Conservation (phyloP, 2,888 invertebrate genomes). For the Macaria notata region DNA sequence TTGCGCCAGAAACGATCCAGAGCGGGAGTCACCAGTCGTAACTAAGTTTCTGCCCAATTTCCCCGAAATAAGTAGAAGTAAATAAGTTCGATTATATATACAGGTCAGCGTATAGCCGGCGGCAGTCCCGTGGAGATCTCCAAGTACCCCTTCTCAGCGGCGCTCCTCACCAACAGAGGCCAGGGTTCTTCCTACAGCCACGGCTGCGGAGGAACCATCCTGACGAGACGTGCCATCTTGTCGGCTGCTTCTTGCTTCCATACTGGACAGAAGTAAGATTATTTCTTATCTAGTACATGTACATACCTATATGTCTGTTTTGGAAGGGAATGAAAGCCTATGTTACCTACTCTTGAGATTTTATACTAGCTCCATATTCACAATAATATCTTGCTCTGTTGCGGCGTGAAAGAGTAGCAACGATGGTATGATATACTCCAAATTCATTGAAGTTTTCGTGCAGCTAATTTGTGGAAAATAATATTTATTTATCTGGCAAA, state of each 20-base stretch:
- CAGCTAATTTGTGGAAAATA: too few species aligned
- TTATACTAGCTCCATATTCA: too few species aligned
- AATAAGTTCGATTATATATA: conserved; percentile 2
- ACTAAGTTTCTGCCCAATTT: too few species aligned
- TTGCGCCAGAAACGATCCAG: too few species aligned
- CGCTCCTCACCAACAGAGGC: conserved; percentile 53
- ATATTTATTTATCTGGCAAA: background rate
- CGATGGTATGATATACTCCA: too few species aligned
- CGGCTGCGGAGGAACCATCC: conserved; percentile 61
- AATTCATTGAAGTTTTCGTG: too few species aligned
- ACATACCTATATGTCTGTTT: background rate
- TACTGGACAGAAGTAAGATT: conserved; percentile 48
- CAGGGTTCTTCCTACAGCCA: conserved; percentile 41
- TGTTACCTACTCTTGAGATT: background rate
- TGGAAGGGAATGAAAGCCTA: background rate
- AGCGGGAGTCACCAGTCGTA: too few species aligned
- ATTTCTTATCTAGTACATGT: background rate
- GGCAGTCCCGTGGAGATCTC: conserved; percentile 44
- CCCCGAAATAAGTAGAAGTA: too few species aligned
- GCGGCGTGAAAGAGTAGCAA: too few species aligned
- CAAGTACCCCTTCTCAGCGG: conserved; percentile 53
- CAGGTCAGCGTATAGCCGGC: conserved; percentile 54
- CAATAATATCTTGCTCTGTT: too few species aligned
- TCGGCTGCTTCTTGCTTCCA: conserved; percentile 66
- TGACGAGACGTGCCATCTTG: conserved; percentile 52